Percentiles rank a stretch among this genome's conserved stretches.
Conservation (phyloP, 2,113 vertebrate species). For the Sapajus apella region DNA sequence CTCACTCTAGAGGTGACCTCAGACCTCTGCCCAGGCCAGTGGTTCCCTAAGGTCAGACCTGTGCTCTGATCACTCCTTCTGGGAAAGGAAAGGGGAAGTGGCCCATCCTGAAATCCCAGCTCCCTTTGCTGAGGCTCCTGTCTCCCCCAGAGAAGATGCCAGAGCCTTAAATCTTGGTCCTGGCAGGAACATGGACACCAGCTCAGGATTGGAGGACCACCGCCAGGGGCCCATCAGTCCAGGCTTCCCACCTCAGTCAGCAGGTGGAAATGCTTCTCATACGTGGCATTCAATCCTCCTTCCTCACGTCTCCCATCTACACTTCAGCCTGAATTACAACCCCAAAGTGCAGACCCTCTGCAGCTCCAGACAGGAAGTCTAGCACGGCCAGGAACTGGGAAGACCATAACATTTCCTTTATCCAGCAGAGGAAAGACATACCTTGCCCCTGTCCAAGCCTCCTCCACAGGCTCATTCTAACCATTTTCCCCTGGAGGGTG, state of each 20-base stretch:
- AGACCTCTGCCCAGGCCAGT: background rate
- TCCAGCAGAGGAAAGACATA: background rate
- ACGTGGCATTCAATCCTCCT: background rate
- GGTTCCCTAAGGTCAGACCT: background rate
- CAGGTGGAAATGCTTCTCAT: slow-evolving; percentile 27
- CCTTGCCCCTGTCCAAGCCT: background rate
- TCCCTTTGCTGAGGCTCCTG: background rate
- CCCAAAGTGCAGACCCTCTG: background rate
- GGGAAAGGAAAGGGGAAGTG: background rate
- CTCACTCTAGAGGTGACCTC: background rate
- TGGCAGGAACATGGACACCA: background rate
- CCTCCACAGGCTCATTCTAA: background rate
- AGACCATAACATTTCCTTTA: background rate
- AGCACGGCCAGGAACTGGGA: background rate
- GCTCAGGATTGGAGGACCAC: background rate
- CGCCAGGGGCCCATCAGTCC: background rate
- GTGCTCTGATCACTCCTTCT: background rate
- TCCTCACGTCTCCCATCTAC: background rate
- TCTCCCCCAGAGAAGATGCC: background rate
- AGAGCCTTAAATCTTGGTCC: background rate
- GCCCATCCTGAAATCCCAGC: background rate
- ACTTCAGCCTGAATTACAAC: slow-evolving; percentile 46
- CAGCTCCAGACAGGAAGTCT: background rate
- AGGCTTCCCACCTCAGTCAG: background rate
- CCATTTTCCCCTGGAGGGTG: background rate